Evolutionary conservation across 2,113 vertebrate genomes (phyloP).

Genomic region (Pteruthius melanotis): DNA sequence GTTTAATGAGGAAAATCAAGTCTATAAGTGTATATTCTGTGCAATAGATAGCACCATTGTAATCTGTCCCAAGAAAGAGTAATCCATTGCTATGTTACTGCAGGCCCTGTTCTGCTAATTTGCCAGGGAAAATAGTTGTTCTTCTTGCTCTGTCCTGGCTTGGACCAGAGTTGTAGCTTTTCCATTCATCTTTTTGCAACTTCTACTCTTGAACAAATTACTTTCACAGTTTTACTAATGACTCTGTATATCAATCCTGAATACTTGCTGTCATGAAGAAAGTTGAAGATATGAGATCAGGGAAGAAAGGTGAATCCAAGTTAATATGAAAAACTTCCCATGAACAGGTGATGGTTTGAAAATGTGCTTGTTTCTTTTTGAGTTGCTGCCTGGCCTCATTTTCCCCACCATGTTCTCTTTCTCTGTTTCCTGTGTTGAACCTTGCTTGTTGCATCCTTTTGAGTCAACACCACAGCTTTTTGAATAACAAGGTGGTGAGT

Average conservation of each 20-base stretch:
- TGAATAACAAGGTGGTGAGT: neutral
- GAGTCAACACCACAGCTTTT: neutral
- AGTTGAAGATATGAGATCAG: neutral
- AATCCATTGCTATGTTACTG: neutral
- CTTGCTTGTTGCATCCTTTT: neutral
- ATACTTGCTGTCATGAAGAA: neutral
- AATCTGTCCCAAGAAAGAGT: neutral
- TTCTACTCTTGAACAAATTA: neutral
- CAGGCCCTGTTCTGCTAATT: neutral
- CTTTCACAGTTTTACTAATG: neutral
- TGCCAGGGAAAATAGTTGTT: neutral
- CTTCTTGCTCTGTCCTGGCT: neutral
- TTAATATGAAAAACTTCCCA: neutral
- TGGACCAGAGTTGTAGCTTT: neutral
- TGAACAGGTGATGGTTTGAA: neutral
- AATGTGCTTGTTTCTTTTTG: neutral
- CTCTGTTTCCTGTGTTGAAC: neutral
- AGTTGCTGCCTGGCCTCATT: neutral
- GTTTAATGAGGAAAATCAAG: neutral
- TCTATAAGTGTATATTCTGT: neutral
- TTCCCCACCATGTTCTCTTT: neutral
- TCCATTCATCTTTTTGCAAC: neutral
- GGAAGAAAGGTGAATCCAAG: neutral
- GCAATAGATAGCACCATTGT: neutral
- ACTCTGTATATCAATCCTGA: neutral